phyloP scores from a whole-genome alignment of 2,113 vertebrate species.

The Gambusia affinis region DNA sequence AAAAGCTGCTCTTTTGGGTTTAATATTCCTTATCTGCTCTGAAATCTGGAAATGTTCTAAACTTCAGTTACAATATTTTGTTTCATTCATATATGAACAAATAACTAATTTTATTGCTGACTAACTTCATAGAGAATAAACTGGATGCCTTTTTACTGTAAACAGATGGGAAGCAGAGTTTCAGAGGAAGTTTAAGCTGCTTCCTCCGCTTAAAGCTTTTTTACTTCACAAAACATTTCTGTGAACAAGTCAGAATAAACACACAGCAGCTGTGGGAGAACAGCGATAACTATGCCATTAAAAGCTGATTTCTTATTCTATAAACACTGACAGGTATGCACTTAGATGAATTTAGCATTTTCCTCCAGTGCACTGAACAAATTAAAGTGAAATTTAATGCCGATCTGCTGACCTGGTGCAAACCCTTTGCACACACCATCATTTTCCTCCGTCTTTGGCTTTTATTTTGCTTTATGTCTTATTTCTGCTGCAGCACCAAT shows the following conservation, averaged over 20 bases:
- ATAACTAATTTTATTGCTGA: too few relatives aligned
- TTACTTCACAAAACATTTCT: conserved; percentile 18
- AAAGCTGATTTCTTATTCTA: conserved; percentile 20
- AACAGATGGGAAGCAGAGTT: conserved; percentile 34
- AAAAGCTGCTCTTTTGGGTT: too few relatives aligned
- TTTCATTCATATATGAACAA: too few relatives aligned
- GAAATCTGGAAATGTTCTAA: too few relatives aligned
- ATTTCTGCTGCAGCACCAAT: conserved; percentile 2
- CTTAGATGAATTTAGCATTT: conserved; percentile 9
- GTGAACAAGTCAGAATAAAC: conserved; percentile 19
- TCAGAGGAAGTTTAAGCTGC: conserved; percentile 42
- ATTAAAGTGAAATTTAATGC: conserved; percentile 14
- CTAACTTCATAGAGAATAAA: not conserved
- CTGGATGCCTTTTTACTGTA: not conserved
- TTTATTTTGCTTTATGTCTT: not conserved
- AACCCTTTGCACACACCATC: conserved; percentile 13
- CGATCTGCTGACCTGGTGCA: conserved; percentile 7
- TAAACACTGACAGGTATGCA: conserved; percentile 6
- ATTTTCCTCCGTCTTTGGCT: conserved; percentile 29
- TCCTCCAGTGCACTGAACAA: conserved; percentile 13
- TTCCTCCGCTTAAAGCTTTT: conserved; percentile 45
- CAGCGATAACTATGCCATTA: conserved; percentile 10
- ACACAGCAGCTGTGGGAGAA: conserved; percentile 7
- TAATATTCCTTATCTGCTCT: too few relatives aligned
- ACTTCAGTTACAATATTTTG: too few relatives aligned